A percentile compares a stretch with the other conserved stretches of the same genome.
These are phyloP conservation scores for Itoplectis maculator DNA, from an alignment of 2,888 invertebrate genomes.

Conservation along the genomic window DNA sequence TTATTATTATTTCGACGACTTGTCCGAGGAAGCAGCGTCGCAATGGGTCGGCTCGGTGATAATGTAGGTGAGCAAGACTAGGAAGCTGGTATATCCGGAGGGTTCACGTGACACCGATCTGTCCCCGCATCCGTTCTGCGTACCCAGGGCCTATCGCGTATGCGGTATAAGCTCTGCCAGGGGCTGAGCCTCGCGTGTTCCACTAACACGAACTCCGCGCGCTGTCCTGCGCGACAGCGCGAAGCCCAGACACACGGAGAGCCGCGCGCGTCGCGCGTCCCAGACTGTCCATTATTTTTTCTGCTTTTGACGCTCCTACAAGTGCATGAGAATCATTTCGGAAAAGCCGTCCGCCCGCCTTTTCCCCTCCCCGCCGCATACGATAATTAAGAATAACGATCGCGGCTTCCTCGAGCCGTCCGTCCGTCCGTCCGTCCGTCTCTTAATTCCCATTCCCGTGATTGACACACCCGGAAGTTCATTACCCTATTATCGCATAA, in stretches of 20 bases:
- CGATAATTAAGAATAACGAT: slow-evolving; percentile 42
- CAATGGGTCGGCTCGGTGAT: slow-evolving; percentile 69
- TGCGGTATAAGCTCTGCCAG: slow-evolving; percentile 62
- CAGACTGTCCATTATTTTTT: slow-evolving; percentile 48
- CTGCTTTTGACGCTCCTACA: slow-evolving; percentile 27
- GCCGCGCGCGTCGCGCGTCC: background rate
- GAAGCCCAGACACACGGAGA: slow-evolving; percentile 43
- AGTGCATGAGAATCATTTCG: slow-evolving; percentile 37
- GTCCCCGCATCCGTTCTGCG: slow-evolving; percentile 82
- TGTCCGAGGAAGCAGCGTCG: slow-evolving; percentile 62
- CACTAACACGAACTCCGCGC: slow-evolving; percentile 64
- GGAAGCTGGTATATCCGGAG: slow-evolving; percentile 84
- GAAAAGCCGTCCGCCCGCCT: slow-evolving; percentile 18
- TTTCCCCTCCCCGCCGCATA: background rate
- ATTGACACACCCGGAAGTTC: slow-evolving; percentile 16
- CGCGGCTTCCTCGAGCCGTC: background rate
- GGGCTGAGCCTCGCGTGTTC: slow-evolving; percentile 66
- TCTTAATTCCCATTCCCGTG: slow-evolving; percentile 4
- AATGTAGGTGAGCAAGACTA: slow-evolving; percentile 83
- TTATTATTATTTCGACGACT: slow-evolving; percentile 64
- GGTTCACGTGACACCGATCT: slow-evolving; percentile 84
- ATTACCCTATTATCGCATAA: slow-evolving; percentile 11
- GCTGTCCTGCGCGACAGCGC: slow-evolving; percentile 33
- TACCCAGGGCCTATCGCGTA: slow-evolving; percentile 72
- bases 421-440: background rate